Evolutionary conservation across 2,797 vertebrate species (phyloP), one percentile per base, ranked within the genome.

Genomic region (Chiloscyllium punctatum): DNA sequence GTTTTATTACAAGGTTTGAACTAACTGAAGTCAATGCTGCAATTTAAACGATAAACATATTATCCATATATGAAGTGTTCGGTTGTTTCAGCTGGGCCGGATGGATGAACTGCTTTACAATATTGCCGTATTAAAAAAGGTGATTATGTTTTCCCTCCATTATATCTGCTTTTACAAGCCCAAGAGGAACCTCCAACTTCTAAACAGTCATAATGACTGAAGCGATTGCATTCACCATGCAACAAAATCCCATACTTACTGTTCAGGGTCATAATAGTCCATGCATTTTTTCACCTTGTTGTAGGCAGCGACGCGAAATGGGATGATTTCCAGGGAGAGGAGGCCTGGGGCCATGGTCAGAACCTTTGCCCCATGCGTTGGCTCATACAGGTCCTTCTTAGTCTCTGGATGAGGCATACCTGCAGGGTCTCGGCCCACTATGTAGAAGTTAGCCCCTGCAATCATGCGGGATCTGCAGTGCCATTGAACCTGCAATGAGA

Each of bases 271-370:
- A 94, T 99, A 99, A 97, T 99, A 99, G 97, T 99, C 99, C 99
- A 99, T 99, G 48, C 98, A 98, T 96, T 97, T 98, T 97, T 99
- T 99, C 95, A 98, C 98, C 96, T 99, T 99, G 96, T 99, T 99
- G 97, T 99, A 99, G 79, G 99, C 99, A 25, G 99, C 99, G 5
- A 99, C 99, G 96, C 99, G 98, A 96, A 99, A 99, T 96, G 99
- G 99, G 77, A 99, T 98, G 0, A 99, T 99, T 97, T 99, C 99
- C 96, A 99, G 96, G 0, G 98, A 98, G 97, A 99, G 98, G 94
- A 99, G 98, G 90, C 99, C 99, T 0, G 99, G 99, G 57, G 99
- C 99, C 99, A 99, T 99, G 92, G 99, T 99, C 96, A 99, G 98
- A 95, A 99, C 99, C 97, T 99, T 99, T 96, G 99, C 99, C 0